Base-by-base conservation (phyloP, 1,140 invertebrate species). In the Charaxes varanes region DNA sequence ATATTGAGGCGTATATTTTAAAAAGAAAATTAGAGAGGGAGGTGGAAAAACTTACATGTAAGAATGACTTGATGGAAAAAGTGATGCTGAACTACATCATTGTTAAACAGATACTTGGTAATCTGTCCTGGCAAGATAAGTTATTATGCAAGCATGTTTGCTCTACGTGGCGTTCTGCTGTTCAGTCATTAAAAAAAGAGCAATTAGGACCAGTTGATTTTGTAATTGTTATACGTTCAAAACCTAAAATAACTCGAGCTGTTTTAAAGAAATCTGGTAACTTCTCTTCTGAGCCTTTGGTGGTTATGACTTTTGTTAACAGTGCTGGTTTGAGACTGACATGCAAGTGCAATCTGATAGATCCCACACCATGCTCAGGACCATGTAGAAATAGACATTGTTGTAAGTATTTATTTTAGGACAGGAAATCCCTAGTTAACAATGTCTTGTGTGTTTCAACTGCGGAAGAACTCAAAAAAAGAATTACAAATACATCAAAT, bases 71-170 rank as follows among this genome's bases (percentile, higher is more conserved):
- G 16, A 30, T 64, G 17, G 70, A 77, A 27, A 72, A 67, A 28
- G 66, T 81, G 10, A 63, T 66, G 12, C 57, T 53, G 6, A 85
- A 85, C 44, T 85, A 85, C 49, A 64, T 85, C 17, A 84, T 85
- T 32, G 73, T 62, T n/a, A 84, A 81, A 24, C 52, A 70, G 26
- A 78, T 85, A 35, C 30, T 85, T 15, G 67, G 71, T 35, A 64
- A 71, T 27, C 47, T 85, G 11, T 36, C 47, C 32, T 85, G 83
- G 83, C 79, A 78, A 41, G 77, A 84, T 3, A 73, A 79, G 34
- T 35, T 72, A 31, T 11, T 76, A 4, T 71, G 64, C 33, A 69
- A 68, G 24, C 51, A 60, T 53, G 80, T 85, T 6, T 78, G 76
- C 35, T 56, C 43, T 17, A 69, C 70, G 15, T 85, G 83, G 83